Percentiles rank a stretch among this genome's conserved stretches.
Conservation (phyloP, 2,113 vertebrate species). For the Ctenodactylus gundi region DNA sequence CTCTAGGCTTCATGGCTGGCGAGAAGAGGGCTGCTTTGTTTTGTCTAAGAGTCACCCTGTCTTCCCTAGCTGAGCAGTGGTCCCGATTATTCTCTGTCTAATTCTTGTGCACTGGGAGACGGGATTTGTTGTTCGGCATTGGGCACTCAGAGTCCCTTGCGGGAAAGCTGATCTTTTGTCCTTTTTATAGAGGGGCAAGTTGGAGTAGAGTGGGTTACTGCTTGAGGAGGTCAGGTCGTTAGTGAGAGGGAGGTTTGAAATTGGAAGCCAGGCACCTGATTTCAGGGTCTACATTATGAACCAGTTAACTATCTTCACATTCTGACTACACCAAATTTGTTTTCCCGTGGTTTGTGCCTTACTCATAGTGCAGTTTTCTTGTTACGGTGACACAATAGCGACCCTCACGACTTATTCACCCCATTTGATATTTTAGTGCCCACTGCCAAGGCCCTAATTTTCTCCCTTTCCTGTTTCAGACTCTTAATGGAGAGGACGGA, state of each 20-base stretch:
- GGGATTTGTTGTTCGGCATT: not conserved
- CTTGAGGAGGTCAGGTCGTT: not conserved
- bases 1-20: no score
- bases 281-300: not conserved
- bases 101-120: not conserved
- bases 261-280: not conserved
- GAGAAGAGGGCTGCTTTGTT: not conserved
- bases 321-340: not conserved
- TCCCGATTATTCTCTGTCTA: not conserved
- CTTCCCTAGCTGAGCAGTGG: not conserved
- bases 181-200: not conserved
- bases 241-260: not conserved
- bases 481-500: not conserved
- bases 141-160: no score
- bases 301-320: not conserved
- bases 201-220: not conserved
- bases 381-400: not conserved
- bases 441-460: not conserved
- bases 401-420: not conserved
- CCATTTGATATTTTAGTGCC: not conserved
- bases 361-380: not conserved
- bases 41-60: not conserved
- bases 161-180: not conserved
- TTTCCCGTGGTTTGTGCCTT: slow-evolving; percentile 26
- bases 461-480: not conserved